Base-by-base conservation (phyloP, 2,888 invertebrate species). In the Platerodrilus igneus region DNA sequence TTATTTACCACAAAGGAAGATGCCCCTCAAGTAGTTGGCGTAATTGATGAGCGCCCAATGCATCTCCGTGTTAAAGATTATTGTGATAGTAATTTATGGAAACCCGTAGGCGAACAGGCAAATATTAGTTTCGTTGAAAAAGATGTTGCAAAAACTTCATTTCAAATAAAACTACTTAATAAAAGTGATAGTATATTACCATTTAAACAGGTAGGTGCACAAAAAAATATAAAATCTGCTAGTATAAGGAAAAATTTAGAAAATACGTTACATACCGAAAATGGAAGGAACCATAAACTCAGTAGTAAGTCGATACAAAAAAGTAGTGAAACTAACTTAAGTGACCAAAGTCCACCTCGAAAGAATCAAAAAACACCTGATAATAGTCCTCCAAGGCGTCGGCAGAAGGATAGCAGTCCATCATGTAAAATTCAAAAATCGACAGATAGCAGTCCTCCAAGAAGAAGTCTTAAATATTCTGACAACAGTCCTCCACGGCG, bases 11-110 rank as follows among this genome's bases (percentile, higher is more conserved):
- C 79, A 0, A 78, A 77, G n/a, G 94, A 95, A 59, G 91, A 94
- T 64, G 89, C 86, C 0, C 95, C 95, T 0, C 86, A 86, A 64
- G 83, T 95, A 47, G 93, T 86, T 0, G 91, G 86, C 1, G 77
- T 93, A 33, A 77, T 91, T 30, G 93, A 93, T 62, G 92, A 93
- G 28, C 65, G 86, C 51, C 84, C 86, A 0, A 73, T 79, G 35
- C 78, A 84, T 48, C 54, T 86, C 6, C 50, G 63, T 44, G 51
- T 64, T 17, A 63, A 66, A 47, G 67, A 67, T 35, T 58, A 61
- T 37, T 60, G 62, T 3, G 59, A 63, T 31, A 58, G 48, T 27
- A 56, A 58, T 14, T 46, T 63, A 19, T 68, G 68, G 68, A 59
- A 59, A 45, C 63, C 65, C 0, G 52, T 67, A 32, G 41, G 41